Evolutionary conservation across 2,888 invertebrate species (phyloP).

Genomic region (Melinaea menophilus): DNA sequence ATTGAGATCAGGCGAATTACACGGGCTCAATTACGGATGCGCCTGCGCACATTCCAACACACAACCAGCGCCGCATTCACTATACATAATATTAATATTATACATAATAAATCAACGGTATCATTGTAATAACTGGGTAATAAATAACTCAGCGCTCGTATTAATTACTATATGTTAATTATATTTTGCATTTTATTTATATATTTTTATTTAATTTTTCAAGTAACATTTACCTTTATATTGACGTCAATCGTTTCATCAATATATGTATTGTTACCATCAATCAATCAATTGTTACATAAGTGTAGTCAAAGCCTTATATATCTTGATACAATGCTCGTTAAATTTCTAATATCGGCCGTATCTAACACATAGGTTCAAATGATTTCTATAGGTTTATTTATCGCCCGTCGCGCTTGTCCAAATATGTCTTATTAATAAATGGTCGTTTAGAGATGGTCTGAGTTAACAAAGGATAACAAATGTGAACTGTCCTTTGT

Average conservation of each 20-base stretch:
- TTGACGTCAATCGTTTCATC: neutral
- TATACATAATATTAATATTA: slow-evolving; percentile 11
- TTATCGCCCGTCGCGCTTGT: slow-evolving; percentile 60
- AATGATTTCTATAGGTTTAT: slow-evolving; percentile 48
- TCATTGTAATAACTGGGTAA: slow-evolving; percentile 1
- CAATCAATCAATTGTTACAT: slow-evolving; percentile 13
- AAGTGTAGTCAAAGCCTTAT: slow-evolving; percentile 9
- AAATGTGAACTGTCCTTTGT: slow-evolving; percentile 51
- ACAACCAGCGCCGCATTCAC: slow-evolving; percentile 13
- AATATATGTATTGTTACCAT: slow-evolving; percentile 3
- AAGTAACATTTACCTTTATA: no score
- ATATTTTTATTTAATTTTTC: no score
- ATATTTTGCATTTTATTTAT: neutral
- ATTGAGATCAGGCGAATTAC: slow-evolving; percentile 32
- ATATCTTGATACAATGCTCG: slow-evolving; percentile 32
- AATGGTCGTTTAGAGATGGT: slow-evolving; percentile 50
- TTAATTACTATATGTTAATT: slow-evolving; percentile 3
- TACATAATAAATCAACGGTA: slow-evolving; percentile 1
- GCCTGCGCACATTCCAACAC: slow-evolving; percentile 23
- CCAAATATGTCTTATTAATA: slow-evolving; percentile 74
- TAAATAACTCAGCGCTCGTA: neutral
- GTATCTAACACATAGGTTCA: slow-evolving; percentile 31
- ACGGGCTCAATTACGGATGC: slow-evolving; percentile 34
- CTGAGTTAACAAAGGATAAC: slow-evolving; percentile 51
- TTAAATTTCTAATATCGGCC: slow-evolving; percentile 32